Evolutionary conservation across 2,113 vertebrate species (phyloP), one percentile per base, ranked within the genome.

Genomic region (Sterna hirundo): DNA sequence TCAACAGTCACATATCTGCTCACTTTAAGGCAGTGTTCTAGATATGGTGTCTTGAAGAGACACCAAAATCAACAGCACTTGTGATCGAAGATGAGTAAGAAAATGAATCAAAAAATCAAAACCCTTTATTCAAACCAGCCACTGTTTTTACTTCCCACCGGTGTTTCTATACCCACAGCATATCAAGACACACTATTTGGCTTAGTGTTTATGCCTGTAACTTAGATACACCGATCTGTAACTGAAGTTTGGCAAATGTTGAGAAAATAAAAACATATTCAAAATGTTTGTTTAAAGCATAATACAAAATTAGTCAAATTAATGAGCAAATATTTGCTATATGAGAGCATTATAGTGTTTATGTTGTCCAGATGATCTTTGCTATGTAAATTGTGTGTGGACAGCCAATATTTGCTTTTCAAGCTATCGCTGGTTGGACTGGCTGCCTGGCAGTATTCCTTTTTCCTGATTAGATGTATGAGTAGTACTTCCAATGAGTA

Each of bases 381-480:
- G 20, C 34, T 85, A 49, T 2, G 1, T 74, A 78, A 86, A 90
- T 93, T 79, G 32, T 89, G 55, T 88, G 60, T 72, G 49, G 46
- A 93, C 20, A 87, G 74, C 89, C 65, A 91, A 72, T 88, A 94
- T 89, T 95, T 91, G 27, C 23, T 93, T 94, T 94, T 89, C 49
- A 76, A 84, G 44, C 16, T 72, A 11, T 89, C 36, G n/a, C 23
- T 79, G 62, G 12, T 23, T 91, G 70, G 74, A 89, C 49, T 74
- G 57, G 14, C 4, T 96, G 25, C 51, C 66, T 95, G 83, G 83
- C 60, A 92, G 61, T 62, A 72, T 62, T 94, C 32, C 49, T 87
- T 91, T 83, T 96, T 51, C 29, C 14, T 82, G 61, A 78, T 86
- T 86, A 86, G 32, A 82, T 61, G 30, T 32, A 11, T 78, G 19